Base-by-base conservation (phyloP, 2,113 vertebrate genomes). In the Leucopsar rothschildi region DNA sequence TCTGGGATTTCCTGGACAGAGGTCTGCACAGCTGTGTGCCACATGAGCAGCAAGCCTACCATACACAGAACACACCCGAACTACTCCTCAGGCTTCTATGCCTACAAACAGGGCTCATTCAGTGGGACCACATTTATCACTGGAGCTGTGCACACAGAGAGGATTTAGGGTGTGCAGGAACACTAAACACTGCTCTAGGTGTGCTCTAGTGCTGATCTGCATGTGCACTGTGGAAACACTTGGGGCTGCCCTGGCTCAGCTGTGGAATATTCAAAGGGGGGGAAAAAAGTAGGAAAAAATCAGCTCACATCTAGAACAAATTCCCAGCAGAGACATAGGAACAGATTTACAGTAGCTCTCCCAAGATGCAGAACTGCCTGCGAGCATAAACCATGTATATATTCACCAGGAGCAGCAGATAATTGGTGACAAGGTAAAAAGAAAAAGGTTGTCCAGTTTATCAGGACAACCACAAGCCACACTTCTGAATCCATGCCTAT, bases 121-220 rank as follows among this genome's bases (percentile, higher is more conserved):
- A 44, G 15, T 2, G 0, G 8, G 42, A 31, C 28, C 10, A 35
- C 1, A 2, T 8, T 12, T 24, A 11, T 55, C 56, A 23, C 12
- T 17, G 52, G 35, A n/a, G 20, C 28, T 0, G 1, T 25, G 64
- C 42, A 57, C 1, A 2, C 15, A 35, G 29, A 35, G 12, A 28
- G 15, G 11, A 45, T 12, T 29, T 22, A 28, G 33, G 60, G 61
- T 20, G 8, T 18, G 12, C 60, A 40, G 45, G 39, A 77, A 81
- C 29, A 39, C 23, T 42, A 22, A 35, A 27, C 61, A 20, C 16
- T 49, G 4, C n/a, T 23, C 35, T 3, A 1, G 16, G 3, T 2
- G 5, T 39, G 55, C 66, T 39, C 44, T 5, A 13, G 7, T 1
- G 9, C 49, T 60, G 44, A 39, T 71, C 29, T 44, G 42, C 71